Evolutionary conservation across 2,113 vertebrate species (phyloP), one percentile per base, ranked within the genome.

Genomic region (Nestor notabilis): DNA sequence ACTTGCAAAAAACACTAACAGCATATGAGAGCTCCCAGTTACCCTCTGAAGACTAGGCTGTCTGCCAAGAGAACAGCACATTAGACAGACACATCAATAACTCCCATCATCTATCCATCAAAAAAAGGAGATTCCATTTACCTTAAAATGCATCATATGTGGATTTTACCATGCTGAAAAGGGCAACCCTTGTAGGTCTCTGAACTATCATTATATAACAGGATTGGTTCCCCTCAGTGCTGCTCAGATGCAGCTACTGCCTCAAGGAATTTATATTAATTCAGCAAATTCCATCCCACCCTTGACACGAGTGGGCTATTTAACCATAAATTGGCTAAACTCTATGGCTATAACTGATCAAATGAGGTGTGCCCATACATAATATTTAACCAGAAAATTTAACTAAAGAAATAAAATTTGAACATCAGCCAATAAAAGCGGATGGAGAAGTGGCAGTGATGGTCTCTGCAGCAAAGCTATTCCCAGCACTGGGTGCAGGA

Each of bases 201-300:
- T 82, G 86, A 89, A 37, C 72, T 94, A 55, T 44, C 91, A 71
- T 82, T 90, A 52, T 53, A 11, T 93, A 95, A 95, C 52, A 93
- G 61, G 90, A 95, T 95, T 95, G 47, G 90, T 93, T 95, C 89
- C 90, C 77, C 77, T 91, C 72, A 81, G 31, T 52, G 87, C 72
- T 90, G 61, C 83, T 90, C 76, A 78, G 72, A 76, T 8, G 37
- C 52, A 92, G 69, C 72, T 70, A 55, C 76, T 84, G 90, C 92
- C 86, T 91, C 47, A 74, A 96, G 95, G 91, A 95, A 92, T 96
- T 93, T 87, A n/a, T 83, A 91, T 77, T 87, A 96, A 92, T 91
- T 93, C 95, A 82, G 56, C 4, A 3, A 93, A 75, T 96, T 88
- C 65, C 35, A 61, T 82, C 47, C 78, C 39, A 89, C 89, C 69